Evolutionary conservation across 2,113 vertebrate genomes (phyloP), one percentile per base, ranked within the genome.

Genomic region (Tonatia bakeri): DNA sequence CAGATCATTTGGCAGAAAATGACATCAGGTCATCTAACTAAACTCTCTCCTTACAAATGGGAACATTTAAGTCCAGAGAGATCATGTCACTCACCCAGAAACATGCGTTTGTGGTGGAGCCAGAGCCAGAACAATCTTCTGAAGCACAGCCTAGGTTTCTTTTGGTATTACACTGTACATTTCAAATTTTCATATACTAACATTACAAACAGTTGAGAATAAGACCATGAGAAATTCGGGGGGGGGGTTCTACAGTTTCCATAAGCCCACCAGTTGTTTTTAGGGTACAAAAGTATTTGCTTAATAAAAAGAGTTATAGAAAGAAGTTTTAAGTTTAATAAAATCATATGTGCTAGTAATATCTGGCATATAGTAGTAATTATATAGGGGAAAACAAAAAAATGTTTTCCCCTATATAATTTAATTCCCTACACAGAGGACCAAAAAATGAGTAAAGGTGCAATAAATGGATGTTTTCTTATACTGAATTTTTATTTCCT

Each of bases 401-500:
- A n/a, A n/a, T 0, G 7, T 26, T 65, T 82, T 65, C 52, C 33
- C 26, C 33, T 59, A 17, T 56, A 17, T 64, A 75, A 86, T 83
- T 91, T 43, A 85, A 85, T 87, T 91, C 17, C 8, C 3, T 45
- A 76, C 4, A 50, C 19, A 56, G 6, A 65, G 56, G 36, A 70
- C 24, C 13, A 20, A n/a, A n/a, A 73, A 72, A 79, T 45, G 10
- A 40, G 20, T 73, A 52, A 87, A 45, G 11, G 19, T 87, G 26
- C n/a, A 77, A 50, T 24, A 61, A 82, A 17, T 8, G 59, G 36
- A 43, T 24, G 56, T 84, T 50, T 92, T 77, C 64, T 59, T 52
- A 26, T 12, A 72, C 5, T 54, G 91, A 85, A 94, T 70, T 47
- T 80, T 95, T 88, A 84, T 91, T 94, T 95, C 75, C 73, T 94